Conservation (phyloP, 1,140 invertebrate species). For the Drosophila truncata region DNA sequence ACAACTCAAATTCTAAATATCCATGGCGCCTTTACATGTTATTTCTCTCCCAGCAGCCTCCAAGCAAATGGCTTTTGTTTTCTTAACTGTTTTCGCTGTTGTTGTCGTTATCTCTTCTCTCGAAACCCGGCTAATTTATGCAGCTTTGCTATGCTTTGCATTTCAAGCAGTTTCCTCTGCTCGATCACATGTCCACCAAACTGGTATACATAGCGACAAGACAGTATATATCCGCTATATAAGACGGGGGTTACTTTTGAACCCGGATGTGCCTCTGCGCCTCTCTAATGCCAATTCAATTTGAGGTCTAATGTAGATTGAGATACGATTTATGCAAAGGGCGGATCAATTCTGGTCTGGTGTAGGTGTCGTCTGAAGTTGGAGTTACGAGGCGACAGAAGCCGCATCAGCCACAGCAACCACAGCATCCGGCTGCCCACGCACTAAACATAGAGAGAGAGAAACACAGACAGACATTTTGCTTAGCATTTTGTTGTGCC, state of each 20-base stretch:
- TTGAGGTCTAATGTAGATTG: slow-evolving; percentile 63
- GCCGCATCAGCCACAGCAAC: slow-evolving; percentile 18
- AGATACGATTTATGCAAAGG: slow-evolving; percentile 61
- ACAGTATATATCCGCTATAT: slow-evolving; percentile 13
- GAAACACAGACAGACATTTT: slow-evolving; percentile 31
- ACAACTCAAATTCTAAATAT: slow-evolving; percentile 10
- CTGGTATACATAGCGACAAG: slow-evolving; percentile 49
- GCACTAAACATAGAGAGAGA: not conserved
- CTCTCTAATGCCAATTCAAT: slow-evolving; percentile 60
- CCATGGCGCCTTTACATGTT: slow-evolving; percentile 15
- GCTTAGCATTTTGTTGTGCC: slow-evolving; percentile 42
- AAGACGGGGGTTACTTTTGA: slow-evolving; percentile 42
- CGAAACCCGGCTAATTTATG: slow-evolving; percentile 60
- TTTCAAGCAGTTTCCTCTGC: slow-evolving; percentile 67
- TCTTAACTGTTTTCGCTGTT: slow-evolving; percentile 29
- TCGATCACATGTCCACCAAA: slow-evolving; percentile 49
- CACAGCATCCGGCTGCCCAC: slow-evolving; percentile 53
- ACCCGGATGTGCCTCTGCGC: slow-evolving; percentile 51
- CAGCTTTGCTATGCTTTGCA: slow-evolving; percentile 65
- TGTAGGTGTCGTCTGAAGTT: slow-evolving; percentile 34
- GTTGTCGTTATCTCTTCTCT: slow-evolving; percentile 21
- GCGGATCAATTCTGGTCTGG: slow-evolving; percentile 33
- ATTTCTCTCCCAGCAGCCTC: slow-evolving; percentile 7
- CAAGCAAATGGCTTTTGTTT: slow-evolving; percentile 22
- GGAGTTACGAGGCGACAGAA: slow-evolving; percentile 21